Evolutionary conservation across 2,113 vertebrate species (phyloP).

Genomic region (Telmatochromis sp.): DNA sequence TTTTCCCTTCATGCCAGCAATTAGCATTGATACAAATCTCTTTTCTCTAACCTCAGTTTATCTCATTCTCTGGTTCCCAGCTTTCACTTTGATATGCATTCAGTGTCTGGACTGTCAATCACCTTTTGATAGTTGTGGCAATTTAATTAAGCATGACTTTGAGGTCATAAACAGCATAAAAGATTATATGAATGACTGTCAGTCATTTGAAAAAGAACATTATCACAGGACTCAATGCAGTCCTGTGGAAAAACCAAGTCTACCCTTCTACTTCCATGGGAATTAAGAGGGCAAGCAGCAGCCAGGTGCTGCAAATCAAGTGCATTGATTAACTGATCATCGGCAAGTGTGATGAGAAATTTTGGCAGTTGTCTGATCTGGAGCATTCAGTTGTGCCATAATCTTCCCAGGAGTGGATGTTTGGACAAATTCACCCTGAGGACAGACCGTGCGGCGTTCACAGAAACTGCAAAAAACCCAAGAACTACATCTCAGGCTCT

Average conservation of each 20-base stretch:
- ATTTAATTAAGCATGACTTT: not conserved
- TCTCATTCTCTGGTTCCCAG: not conserved
- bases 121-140: not conserved
- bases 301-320: not conserved
- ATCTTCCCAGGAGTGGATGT: not conserved
- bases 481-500: not conserved
- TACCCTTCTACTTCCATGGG: not conserved
- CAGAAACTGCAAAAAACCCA: not conserved
- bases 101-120: not conserved
- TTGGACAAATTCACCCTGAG: not conserved
- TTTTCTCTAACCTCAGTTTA: not conserved
- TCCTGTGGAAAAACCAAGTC: not conserved
- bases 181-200: not conserved
- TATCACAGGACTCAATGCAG: not conserved
- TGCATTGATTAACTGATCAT: not conserved
- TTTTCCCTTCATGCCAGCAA: not conserved
- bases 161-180: not conserved
- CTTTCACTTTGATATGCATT: not conserved
- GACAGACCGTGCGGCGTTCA: rapidly evolving
- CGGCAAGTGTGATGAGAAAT: not conserved
- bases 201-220: not conserved
- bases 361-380: not conserved
- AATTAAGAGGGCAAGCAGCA: not conserved
- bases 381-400: not conserved
- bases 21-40: not conserved